Evolutionary conservation across 2,113 vertebrate species (phyloP).

Genomic region (Rhinopomastus cyanomelas): DNA sequence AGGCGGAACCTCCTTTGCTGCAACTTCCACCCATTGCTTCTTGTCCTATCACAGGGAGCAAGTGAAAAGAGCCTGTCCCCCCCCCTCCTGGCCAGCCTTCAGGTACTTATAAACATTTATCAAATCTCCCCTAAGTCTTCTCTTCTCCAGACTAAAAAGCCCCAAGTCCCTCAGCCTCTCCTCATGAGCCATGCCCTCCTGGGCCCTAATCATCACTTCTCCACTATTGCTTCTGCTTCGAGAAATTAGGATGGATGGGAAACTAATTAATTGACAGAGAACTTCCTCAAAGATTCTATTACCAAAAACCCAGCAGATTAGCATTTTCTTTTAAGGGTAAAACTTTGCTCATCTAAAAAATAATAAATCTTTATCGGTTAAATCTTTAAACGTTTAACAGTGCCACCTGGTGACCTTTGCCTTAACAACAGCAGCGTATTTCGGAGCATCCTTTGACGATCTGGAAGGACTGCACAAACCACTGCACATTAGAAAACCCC

Average conservation of each 20-base stretch:
- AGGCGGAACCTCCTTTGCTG: too few relatives aligned
- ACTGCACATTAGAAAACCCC: accelerated
- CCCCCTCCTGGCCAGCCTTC: too few relatives aligned
- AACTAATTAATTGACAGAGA: neutral
- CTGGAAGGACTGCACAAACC: neutral
- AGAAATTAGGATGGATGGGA: neutral
- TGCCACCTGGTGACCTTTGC: slow-evolving; percentile 64
- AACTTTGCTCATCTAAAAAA: neutral
- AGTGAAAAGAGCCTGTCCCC: too few relatives aligned
- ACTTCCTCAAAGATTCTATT: neutral
- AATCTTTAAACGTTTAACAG: slow-evolving; percentile 60
- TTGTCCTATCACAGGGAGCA: too few relatives aligned
- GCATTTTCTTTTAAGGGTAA: neutral
- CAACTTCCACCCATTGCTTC: too few relatives aligned
- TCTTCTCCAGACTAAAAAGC: too few relatives aligned
- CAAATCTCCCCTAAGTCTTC: too few relatives aligned
- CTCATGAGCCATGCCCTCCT: too few relatives aligned
- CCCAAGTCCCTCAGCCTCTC: too few relatives aligned
- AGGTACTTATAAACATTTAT: too few relatives aligned
- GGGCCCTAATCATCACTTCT: too few relatives aligned
- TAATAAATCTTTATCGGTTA: neutral
- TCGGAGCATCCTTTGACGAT: neutral
- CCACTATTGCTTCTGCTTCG: neutral
- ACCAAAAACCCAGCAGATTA: neutral
- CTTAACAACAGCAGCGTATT: slow-evolving; percentile 29